Conservation (phyloP, 2,888 invertebrate species). For the Agonum fuliginosum region DNA sequence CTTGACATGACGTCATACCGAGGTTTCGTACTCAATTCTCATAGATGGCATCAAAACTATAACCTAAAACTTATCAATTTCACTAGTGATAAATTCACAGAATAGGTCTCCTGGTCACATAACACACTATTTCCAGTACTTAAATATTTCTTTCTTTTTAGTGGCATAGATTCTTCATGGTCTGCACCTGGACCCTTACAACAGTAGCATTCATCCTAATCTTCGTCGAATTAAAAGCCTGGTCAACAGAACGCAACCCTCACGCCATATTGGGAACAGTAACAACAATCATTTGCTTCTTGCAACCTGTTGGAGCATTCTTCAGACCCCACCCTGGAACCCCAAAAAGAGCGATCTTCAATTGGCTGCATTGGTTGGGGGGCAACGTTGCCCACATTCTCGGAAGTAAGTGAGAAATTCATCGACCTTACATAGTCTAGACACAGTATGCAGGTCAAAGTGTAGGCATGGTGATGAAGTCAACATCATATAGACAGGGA, state of each 20-base stretch:
- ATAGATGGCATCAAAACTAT: too few relatives aligned
- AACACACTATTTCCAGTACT: not conserved
- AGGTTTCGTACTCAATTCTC: too few relatives aligned
- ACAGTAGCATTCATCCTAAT: slow-evolving; percentile 87
- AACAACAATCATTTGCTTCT: slow-evolving; percentile 85
- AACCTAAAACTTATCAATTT: too few relatives aligned
- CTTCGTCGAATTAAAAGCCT: slow-evolving; percentile 85
- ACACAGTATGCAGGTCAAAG: too few relatives aligned
- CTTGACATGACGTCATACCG: too few relatives aligned
- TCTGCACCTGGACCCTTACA: slow-evolving; percentile 86
- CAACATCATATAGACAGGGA: not conserved
- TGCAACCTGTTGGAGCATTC: slow-evolving; percentile 91
- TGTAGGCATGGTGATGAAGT: too few relatives aligned
- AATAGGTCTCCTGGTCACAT: not conserved
- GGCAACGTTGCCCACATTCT: slow-evolving; percentile 92
- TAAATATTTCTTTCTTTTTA: slow-evolving; percentile 68
- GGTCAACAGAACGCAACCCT: slow-evolving; percentile 84
- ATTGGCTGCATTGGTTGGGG: slow-evolving; percentile 93
- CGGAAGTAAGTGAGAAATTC: slow-evolving; percentile 80
- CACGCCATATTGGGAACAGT: slow-evolving; percentile 89
- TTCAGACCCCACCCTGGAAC: slow-evolving; percentile 91
- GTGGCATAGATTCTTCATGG: slow-evolving; percentile 93
- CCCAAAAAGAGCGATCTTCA: slow-evolving; percentile 86
- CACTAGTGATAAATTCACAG: too few relatives aligned
- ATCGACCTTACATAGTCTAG: too few relatives aligned